Percentiles rank a stretch among this genome's conserved stretches.
Evolutionary conservation across 2,113 vertebrate genomes (phyloP).

Genomic region (Antigone vipio): DNA sequence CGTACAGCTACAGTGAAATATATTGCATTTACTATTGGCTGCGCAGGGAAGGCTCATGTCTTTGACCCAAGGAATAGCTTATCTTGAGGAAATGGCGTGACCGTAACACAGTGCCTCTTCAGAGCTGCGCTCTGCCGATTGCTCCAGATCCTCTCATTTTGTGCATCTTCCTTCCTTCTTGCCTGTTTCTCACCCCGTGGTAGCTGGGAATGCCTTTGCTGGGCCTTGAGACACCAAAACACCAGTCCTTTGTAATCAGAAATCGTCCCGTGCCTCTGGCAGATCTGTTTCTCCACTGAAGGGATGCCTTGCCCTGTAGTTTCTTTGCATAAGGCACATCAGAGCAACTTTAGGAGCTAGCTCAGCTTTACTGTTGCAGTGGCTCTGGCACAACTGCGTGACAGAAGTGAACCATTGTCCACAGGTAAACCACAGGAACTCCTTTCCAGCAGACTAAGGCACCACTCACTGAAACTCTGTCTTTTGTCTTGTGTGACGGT

Average conservation of each 20-base stretch:
- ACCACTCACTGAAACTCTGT: neutral
- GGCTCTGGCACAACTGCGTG: neutral
- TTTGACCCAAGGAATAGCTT: neutral
- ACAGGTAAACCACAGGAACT: neutral
- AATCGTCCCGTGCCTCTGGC: no score
- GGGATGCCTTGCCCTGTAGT: neutral
- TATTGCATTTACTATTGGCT: neutral
- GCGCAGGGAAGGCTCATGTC: neutral
- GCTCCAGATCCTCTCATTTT: neutral
- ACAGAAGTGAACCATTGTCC: neutral
- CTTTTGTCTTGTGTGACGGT: neutral
- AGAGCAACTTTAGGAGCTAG: neutral
- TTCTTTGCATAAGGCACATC: neutral
- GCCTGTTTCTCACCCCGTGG: neutral
- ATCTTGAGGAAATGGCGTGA: fast-evolving
- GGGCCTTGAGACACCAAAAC: neutral
- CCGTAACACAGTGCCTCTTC: neutral
- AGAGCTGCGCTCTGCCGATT: neutral
- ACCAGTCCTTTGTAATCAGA: neutral
- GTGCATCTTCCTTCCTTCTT: neutral
- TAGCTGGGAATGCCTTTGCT: neutral
- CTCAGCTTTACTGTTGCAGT: neutral
- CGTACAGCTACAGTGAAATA: neutral
- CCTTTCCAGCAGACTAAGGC: neutral
- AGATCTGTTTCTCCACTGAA: neutral